Evolutionary conservation across 2,113 vertebrate genomes (phyloP).

Genomic region (Patagioenas fasciata): DNA sequence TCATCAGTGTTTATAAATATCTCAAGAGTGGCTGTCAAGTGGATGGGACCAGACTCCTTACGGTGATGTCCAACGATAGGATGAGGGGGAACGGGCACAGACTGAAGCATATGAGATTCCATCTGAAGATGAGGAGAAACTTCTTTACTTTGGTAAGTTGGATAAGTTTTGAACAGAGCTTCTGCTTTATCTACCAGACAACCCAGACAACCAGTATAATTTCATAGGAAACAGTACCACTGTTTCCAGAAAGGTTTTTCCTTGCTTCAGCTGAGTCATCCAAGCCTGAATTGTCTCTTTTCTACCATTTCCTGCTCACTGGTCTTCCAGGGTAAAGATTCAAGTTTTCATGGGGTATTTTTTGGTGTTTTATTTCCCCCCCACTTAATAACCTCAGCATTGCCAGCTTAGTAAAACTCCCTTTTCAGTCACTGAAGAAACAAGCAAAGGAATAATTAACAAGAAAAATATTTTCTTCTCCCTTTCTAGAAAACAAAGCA

Average conservation of each 20-base stretch:
- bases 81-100: too few species aligned
- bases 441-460: background rate
- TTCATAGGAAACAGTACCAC: background rate
- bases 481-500: background rate
- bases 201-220: background rate
- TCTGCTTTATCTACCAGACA: background rate
- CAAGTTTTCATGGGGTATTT: background rate
- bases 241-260: background rate
- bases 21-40: too few species aligned
- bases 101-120: too few species aligned
- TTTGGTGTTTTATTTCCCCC: rapidly evolving
- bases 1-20: too few species aligned
- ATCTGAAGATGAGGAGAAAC: too few species aligned
- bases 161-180: background rate
- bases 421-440: background rate
- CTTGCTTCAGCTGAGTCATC: background rate
- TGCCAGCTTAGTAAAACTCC: background rate
- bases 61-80: too few species aligned
- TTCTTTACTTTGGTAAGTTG: background rate
- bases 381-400: background rate
- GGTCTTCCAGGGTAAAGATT: background rate
- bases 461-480: background rate
- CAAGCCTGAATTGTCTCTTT: background rate
- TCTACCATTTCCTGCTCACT: background rate
- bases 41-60: too few species aligned